Evolutionary conservation across 2,797 vertebrate genomes (phyloP), one percentile per base, ranked within the genome.

Genomic region (Chelon labrosus): DNA sequence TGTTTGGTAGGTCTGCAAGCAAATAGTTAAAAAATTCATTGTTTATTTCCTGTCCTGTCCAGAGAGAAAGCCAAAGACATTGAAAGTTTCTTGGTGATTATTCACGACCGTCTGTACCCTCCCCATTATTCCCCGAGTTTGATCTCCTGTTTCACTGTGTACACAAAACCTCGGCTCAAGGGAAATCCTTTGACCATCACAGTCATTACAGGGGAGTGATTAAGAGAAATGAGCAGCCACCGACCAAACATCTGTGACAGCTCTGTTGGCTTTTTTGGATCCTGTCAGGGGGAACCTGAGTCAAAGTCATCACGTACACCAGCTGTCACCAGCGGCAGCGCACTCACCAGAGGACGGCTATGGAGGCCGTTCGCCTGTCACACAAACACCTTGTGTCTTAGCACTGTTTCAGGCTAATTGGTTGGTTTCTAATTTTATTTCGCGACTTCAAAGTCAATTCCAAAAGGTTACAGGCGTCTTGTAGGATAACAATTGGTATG

Each of bases 211-310:
- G 50, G 10, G 20, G 72, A 69, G 70, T 74, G 67, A 87, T 88
- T 71, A 87, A 85, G 81, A 88, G 66, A 70, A 83, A 87, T 71
- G 84, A 84, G 81, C 61, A 55, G 71, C 64, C 46, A 12, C 27
- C 35, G 3, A 44, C 84, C 68, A 47, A 85, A 89, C 85, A 84
- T 86, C 86, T 89, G 89, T 44, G 84, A 77, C 66, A 47, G 75
- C 74, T 80, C 67, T 22, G 59, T 85, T 65, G 19, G 69, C 62
- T 52, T 58, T 65, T 75, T 44, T 65, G 66, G 78, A 73, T 78
- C 61, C 85, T 53, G 59, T 1, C 75, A 78, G 68, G 42, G 65
- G 53, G 66, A 60, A 80, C 68, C 65, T 6, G 83, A 87, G 80
- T 87, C 80, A 79, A 82, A 83, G 68, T 84, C 87, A 76, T 87